Base-by-base conservation (phyloP, 64 coral and sea anemone genomes). In the Montipora efflorescens region DNA sequence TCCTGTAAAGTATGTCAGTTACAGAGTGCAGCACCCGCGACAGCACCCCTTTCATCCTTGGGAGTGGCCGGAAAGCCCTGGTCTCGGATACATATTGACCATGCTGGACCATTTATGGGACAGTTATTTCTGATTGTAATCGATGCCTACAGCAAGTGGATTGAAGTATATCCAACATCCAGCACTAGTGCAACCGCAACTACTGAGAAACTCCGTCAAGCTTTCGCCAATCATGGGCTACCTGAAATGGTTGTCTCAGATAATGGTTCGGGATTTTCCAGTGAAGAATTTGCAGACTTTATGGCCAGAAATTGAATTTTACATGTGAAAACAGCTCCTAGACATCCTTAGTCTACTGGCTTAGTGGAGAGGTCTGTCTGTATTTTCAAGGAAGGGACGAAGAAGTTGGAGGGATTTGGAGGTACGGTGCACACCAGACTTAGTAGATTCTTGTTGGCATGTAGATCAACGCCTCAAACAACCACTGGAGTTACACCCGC, bases 191-290 rank as follows among this genome's bases (percentile, higher is more conserved):
- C 78, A 8, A 57, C 52, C 47, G 14, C 59, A 67, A 81, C 77
- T 14, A 48, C 81, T 4, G 59, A 69, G 10, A 81, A n/a, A 52
- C 78, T 91, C 12, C 6, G 89, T 16, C 51, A 7, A 19, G 80
- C 77, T 14, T 81, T 91, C 78, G 78, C 89, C 7, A 81, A 12
- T 22, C 77, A 91, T 25, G 70, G 90, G 8, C 47, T 90, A 36
- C 88, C 75, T 58, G 75, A 79, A 66, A 79, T 90, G 78, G 18
- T 91, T 4, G 89, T 91, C 11, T 91, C 79, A 8, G 79, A 91
- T 18, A 91, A 91, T 91, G 90, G 90, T 22, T n/a, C 89, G 10
- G 89, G 57, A 15, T 91, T 74, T 51, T 12, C 15, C 2, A 82
- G 78, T 67, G 36, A 80, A 81, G 89, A 82, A 72, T 81, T 90